Conservation (phyloP, 1,140 invertebrate genomes). For the Sipha flava region DNA sequence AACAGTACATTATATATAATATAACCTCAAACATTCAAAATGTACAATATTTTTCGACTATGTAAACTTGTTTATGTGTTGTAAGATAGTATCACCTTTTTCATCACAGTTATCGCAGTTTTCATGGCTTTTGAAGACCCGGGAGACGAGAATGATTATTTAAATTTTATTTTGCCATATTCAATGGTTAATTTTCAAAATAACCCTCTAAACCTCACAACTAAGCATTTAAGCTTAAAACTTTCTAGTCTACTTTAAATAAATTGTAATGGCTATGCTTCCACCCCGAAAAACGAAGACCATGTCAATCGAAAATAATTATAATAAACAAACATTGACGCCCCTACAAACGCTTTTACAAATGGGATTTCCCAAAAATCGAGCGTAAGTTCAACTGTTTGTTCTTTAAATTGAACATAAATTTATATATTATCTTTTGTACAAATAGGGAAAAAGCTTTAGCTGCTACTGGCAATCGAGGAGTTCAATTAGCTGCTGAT, state of each 20-base stretch:
- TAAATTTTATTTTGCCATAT: not conserved
- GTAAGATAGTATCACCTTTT: not conserved
- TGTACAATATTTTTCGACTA: not conserved
- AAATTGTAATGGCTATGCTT: slow-evolving; percentile 52
- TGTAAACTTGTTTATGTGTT: too few relatives aligned
- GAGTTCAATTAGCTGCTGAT: slow-evolving; percentile 77
- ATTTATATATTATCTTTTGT: not conserved
- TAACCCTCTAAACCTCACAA: not conserved
- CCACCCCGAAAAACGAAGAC: slow-evolving; percentile 56
- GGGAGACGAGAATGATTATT: not conserved
- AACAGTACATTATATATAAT: too few relatives aligned
- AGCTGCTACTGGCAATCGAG: slow-evolving; percentile 76
- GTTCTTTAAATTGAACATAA: not conserved
- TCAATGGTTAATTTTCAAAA: not conserved
- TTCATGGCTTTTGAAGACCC: not conserved
- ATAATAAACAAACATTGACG: slow-evolving; percentile 58
- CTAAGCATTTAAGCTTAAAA: not conserved
- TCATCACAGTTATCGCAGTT: slow-evolving; percentile 6
- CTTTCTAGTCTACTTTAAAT: not conserved
- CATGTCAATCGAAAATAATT: slow-evolving; percentile 52
- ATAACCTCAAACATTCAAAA: slow-evolving; percentile 6
- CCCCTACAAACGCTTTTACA: slow-evolving; percentile 72
- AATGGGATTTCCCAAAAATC: slow-evolving; percentile 76
- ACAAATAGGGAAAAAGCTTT: slow-evolving; percentile 70
- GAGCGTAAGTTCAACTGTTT: slow-evolving; percentile 60